Evolutionary conservation across 2,797 vertebrate species (phyloP).

Genomic region (Gobio occitaniae): DNA sequence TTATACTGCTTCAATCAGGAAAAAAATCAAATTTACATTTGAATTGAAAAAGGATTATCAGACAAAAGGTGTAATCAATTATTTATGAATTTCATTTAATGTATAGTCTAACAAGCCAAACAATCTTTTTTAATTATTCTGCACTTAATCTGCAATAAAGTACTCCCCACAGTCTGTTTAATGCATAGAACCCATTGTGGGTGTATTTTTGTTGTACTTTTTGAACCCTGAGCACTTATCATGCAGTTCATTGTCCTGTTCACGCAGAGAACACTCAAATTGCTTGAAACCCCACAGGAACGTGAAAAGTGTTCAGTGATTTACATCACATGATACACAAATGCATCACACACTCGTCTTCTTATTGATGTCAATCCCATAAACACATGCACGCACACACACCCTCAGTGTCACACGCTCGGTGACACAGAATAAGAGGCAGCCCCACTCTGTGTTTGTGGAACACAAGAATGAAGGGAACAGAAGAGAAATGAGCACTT

Average conservation of each 20-base stretch:
- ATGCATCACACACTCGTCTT: conserved; percentile 36
- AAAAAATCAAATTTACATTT: not conserved
- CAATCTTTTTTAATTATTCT: not conserved
- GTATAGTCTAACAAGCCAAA: not conserved
- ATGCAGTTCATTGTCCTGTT: conserved; percentile 18
- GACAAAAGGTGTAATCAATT: not conserved
- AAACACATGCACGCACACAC: conserved; percentile 56
- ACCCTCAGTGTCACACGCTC: conserved; percentile 58
- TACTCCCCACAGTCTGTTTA: not conserved
- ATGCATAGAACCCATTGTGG: conserved; percentile 12
- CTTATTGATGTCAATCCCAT: conserved; percentile 72
- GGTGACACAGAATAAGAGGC: conserved; percentile 62
- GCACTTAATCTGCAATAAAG: not conserved
- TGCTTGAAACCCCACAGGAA: conserved; percentile 25
- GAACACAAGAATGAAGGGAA: conserved; percentile 92
- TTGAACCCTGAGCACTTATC: conserved; percentile 24
- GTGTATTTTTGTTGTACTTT: not conserved
- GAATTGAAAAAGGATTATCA: not conserved
- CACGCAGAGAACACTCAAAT: conserved; percentile 29
- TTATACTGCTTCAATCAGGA: not conserved
- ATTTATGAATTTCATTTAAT: not conserved
- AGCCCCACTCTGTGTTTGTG: conserved; percentile 78
- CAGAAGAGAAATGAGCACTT: conserved; percentile 91
- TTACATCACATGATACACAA: conserved; percentile 49
- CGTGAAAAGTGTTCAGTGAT: conserved; percentile 64